phyloP scores from a whole-genome alignment of 2,113 vertebrate species.

The Corvus hawaiiensis region DNA sequence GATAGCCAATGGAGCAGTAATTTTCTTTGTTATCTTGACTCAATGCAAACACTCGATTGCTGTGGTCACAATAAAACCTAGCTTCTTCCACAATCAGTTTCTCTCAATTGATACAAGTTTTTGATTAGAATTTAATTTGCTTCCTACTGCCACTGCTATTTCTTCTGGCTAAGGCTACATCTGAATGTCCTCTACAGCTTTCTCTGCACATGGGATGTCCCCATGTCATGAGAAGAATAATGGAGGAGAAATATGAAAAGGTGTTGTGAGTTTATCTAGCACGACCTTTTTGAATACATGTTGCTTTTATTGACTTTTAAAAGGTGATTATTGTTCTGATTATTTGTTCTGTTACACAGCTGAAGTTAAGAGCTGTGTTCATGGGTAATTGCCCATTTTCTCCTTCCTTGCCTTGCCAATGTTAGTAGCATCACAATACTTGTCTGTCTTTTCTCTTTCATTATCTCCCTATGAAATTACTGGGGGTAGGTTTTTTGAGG shows the following conservation, averaged over 20 bases:
- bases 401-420: background rate
- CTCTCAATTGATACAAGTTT: background rate
- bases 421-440: background rate
- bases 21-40: background rate
- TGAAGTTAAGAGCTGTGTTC: background rate
- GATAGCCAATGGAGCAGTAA: background rate
- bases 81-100: background rate
- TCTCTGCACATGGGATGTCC: background rate
- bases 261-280: background rate
- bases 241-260: background rate
- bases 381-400: background rate
- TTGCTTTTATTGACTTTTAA: background rate
- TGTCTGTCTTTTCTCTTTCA: background rate
- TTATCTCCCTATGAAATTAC: background rate
- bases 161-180: background rate
- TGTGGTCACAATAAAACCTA: background rate
- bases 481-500: background rate
- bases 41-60: background rate
- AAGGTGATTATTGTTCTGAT: background rate
- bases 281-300: background rate
- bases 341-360: background rate
- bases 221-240: background rate
- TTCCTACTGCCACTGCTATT: background rate
- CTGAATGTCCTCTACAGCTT: fast-evolving
- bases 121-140: background rate